Percentiles rank a stretch among this genome's conserved stretches.
Conservation (phyloP, 2,113 vertebrate genomes). For the Phalacrocorax brasilianus region DNA sequence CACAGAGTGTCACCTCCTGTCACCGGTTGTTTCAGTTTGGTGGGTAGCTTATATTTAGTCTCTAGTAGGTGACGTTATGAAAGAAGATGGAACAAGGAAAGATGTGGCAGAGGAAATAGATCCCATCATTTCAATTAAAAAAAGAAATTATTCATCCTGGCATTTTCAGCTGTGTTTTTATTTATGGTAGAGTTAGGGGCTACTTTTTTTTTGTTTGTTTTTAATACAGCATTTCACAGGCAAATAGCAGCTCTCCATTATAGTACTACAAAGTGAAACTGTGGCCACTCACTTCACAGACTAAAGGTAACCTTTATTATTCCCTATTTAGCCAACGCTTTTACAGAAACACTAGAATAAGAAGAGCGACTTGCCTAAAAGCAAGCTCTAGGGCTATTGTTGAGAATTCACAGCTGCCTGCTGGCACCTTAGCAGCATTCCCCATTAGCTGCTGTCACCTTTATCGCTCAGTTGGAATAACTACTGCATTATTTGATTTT, state of each 20-base stretch:
- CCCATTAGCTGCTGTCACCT: neutral
- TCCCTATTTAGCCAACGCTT: neutral
- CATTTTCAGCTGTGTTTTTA: neutral
- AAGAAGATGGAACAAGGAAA: neutral
- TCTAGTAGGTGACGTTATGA: neutral
- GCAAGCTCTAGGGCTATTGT: neutral
- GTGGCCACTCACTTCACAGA: neutral
- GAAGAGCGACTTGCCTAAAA: neutral
- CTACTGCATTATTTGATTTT: slow-evolving; percentile 2
- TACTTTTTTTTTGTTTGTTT: neutral
- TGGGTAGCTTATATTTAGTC: neutral
- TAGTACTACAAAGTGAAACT: neutral
- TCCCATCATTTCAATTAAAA: neutral
- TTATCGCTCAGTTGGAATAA: neutral
- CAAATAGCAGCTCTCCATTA: neutral
- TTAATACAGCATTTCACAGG: neutral
- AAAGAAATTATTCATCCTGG: neutral
- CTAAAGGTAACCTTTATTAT: neutral
- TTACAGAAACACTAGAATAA: neutral
- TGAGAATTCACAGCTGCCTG: neutral
- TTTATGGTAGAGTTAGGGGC: neutral
- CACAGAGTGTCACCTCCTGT: neutral
- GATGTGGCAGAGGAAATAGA: neutral
- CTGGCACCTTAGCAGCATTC: neutral
- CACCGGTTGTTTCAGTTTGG: neutral